Evolutionary conservation across 2,888 invertebrate species (phyloP).

Genomic region (Spisula solida): DNA sequence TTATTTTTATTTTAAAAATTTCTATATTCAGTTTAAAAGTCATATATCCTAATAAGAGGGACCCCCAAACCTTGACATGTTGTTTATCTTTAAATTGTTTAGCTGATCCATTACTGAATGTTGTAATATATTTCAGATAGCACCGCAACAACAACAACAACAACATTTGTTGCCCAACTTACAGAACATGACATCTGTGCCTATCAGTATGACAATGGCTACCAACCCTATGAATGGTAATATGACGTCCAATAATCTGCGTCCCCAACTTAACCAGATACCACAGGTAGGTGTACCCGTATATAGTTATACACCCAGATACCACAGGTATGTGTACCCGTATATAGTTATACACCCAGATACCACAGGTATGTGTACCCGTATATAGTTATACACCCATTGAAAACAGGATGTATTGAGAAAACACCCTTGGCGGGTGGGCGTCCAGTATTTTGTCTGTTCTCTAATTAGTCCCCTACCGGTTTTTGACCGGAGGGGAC

Average conservation of each 20-base stretch:
- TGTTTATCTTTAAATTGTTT: neutral
- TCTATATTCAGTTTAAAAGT: no score
- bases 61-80: no score
- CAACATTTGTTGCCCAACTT: slow-evolving; percentile 67
- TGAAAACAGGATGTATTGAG: no score
- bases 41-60: no score
- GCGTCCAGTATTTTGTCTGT: no score
- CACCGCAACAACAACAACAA: slow-evolving; percentile 67
- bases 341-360: neutral
- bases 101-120: neutral
- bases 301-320: neutral
- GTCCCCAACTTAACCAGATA: slow-evolving; percentile 72
- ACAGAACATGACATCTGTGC: slow-evolving; percentile 69
- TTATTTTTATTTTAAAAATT: no score
- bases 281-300: slow-evolving; percentile 68
- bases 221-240: slow-evolving; percentile 73
- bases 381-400: neutral
- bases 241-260: slow-evolving; percentile 60
- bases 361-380: slow-evolving; percentile 68
- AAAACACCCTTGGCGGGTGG: no score
- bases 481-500: no score
- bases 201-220: slow-evolving; percentile 75
- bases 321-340: slow-evolving; percentile 68
- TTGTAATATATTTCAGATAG: slow-evolving; percentile 58
- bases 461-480: no score